Conservation (phyloP, 1,140 invertebrate genomes). For the Neodiprion fabricii region DNA sequence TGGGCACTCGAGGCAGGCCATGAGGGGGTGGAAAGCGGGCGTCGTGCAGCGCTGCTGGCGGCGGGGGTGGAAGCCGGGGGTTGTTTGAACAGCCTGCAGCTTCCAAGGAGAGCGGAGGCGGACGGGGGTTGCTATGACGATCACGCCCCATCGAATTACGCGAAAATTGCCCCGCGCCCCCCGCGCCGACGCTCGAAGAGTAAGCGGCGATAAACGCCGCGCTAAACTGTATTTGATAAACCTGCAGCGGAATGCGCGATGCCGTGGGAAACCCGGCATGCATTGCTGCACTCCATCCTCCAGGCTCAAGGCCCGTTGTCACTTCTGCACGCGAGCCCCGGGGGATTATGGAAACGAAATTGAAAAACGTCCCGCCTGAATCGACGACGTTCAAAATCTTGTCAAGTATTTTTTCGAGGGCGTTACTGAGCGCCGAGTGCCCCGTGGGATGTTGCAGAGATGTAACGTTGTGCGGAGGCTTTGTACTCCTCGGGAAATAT, state of each 20-base stretch:
- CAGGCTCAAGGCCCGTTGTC: not conserved
- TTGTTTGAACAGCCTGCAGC: slow-evolving; percentile 58
- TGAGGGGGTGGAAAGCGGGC: slow-evolving; percentile 11
- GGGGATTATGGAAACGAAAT: not conserved
- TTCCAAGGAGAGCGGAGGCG: slow-evolving; percentile 45
- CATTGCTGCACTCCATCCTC: not conserved
- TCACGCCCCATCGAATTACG: slow-evolving; percentile 61
- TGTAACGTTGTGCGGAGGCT: no score
- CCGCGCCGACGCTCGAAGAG: not conserved
- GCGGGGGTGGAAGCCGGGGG: slow-evolving; percentile 29
- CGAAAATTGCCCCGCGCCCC: slow-evolving; percentile 58
- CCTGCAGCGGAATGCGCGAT: slow-evolving; percentile 2
- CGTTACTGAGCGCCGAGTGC: no score
- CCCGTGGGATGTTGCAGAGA: no score
- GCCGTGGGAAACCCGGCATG: not conserved
- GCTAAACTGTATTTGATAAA: slow-evolving; percentile 32
- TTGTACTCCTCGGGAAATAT: no score
- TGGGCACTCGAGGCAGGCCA: not conserved
- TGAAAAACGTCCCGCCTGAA: not conserved
- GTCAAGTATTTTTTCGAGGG: no score
- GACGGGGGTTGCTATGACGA: slow-evolving; percentile 60
- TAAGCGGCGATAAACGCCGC: slow-evolving; percentile 25
- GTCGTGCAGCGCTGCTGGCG: slow-evolving; percentile 19
- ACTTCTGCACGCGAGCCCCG: not conserved
- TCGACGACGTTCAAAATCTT: no score